Evolutionary conservation across 2,888 invertebrate genomes (phyloP).

Genomic region (Lumbricus terrestris): DNA sequence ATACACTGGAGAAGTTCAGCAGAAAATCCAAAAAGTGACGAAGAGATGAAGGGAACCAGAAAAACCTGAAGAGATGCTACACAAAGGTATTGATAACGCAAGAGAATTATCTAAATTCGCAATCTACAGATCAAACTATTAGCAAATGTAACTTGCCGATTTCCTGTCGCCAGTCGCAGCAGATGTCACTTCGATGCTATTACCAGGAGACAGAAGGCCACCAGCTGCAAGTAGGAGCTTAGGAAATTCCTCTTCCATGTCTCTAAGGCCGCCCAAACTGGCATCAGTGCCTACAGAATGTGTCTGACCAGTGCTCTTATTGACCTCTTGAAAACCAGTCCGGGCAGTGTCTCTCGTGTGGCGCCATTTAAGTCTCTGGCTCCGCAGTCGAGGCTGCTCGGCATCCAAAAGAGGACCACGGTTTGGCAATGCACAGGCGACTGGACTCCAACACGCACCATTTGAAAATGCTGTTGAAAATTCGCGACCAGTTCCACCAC

Average conservation of each 20-base stretch:
- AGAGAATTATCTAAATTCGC: background rate
- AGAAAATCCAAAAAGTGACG: background rate
- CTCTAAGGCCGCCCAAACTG: background rate
- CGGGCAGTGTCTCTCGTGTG: background rate
- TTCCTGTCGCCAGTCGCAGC: background rate
- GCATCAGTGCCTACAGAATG: conserved; percentile 8
- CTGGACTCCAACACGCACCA: background rate
- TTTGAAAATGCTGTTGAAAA: background rate
- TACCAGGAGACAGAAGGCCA: background rate
- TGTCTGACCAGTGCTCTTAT: background rate
- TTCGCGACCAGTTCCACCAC: background rate
- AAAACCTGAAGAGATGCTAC: background rate
- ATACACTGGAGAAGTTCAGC: background rate
- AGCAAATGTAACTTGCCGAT: background rate
- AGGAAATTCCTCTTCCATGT: background rate
- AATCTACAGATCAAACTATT: background rate
- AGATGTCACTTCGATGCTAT: background rate
- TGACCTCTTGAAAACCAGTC: background rate
- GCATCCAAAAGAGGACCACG: background rate
- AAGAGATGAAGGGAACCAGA: no score
- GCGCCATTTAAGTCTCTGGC: background rate
- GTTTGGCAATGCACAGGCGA: background rate
- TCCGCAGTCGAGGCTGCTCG: background rate
- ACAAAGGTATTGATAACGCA: background rate
- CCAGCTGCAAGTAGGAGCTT: background rate